phyloP scores from a whole-genome alignment of 2,797 vertebrate genomes.

The Carcharodon carcharias region DNA sequence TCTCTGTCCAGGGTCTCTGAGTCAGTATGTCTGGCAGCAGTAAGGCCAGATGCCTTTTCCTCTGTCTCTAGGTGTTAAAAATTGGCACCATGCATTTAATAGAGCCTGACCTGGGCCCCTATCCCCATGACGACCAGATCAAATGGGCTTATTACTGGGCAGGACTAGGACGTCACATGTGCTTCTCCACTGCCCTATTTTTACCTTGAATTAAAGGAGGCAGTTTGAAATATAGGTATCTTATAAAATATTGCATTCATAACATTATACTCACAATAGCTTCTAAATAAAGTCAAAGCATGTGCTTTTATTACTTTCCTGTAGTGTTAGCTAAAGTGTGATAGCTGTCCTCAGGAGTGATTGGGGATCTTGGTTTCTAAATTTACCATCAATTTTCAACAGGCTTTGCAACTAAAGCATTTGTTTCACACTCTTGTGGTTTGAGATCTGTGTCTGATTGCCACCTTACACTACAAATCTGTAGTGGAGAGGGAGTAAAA shows the following conservation, averaged over 20 bases:
- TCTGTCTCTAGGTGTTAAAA: too few species aligned
- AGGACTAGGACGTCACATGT: neutral
- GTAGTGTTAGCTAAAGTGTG: neutral
- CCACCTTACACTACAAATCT: neutral
- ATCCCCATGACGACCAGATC: neutral
- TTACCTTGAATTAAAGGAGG: neutral
- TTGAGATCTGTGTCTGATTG: neutral
- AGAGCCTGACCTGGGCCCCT: too few species aligned
- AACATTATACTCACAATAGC: neutral
- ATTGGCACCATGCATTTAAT: too few species aligned
- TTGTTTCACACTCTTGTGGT: neutral
- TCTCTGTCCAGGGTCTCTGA: too few species aligned
- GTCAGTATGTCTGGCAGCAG: too few species aligned
- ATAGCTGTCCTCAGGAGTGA: neutral
- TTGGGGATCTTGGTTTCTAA: neutral
- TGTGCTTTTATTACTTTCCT: neutral
- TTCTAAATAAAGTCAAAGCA: neutral
- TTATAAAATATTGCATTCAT: neutral
- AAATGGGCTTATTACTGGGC: neutral
- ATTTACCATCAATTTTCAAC: neutral
- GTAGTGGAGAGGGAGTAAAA: slow-evolving; percentile 1
- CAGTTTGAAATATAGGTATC: neutral
- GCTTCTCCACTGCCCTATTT: neutral
- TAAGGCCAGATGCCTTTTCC: too few species aligned
- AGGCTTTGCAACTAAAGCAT: neutral